phyloP scores from a whole-genome alignment of 2,797 vertebrate genomes.

The Orestias chungarensis region DNA sequence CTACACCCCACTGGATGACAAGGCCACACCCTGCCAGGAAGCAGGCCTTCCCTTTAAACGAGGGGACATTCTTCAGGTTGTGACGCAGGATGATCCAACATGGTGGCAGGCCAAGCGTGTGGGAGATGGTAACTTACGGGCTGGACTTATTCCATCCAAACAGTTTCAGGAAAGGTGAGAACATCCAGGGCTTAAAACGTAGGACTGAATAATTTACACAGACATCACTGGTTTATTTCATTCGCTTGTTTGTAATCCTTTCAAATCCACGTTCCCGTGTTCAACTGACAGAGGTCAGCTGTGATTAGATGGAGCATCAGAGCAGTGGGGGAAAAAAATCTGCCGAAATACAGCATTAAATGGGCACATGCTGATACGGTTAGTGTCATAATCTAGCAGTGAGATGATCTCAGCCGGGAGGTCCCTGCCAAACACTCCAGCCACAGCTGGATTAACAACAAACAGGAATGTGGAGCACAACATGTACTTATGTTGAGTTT shows the following conservation, averaged over 20 bases:
- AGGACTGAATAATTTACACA: not conserved
- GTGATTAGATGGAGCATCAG: slow-evolving; percentile 54
- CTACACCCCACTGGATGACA: slow-evolving; percentile 93
- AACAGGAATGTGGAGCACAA: slow-evolving; percentile 6
- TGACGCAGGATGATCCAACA: slow-evolving; percentile 95
- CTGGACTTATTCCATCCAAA: slow-evolving; percentile 95
- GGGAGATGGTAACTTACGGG: slow-evolving; percentile 93
- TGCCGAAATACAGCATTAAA: slow-evolving; percentile 39
- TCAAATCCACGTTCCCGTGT: slow-evolving; percentile 58
- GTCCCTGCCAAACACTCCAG: slow-evolving; percentile 50
- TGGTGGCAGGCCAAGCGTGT: slow-evolving; percentile 98
- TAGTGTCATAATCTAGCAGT: slow-evolving; percentile 61
- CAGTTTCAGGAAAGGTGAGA: slow-evolving; percentile 97
- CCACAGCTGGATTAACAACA: slow-evolving; percentile 52
- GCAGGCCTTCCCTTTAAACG: slow-evolving; percentile 94
- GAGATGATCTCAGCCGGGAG: slow-evolving; percentile 54
- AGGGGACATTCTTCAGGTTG: slow-evolving; percentile 97
- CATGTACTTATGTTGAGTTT: not conserved
- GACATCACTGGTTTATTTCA: slow-evolving; percentile 10
- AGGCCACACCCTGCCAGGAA: slow-evolving; percentile 98
- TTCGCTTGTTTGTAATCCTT: slow-evolving; percentile 50
- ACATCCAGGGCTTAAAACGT: not conserved
- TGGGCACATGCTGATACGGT: slow-evolving; percentile 27
- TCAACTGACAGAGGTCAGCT: slow-evolving; percentile 52
- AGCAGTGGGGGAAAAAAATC: slow-evolving; percentile 12